Conservation (phyloP, 2,888 invertebrate species). For the Panopea generosa region DNA sequence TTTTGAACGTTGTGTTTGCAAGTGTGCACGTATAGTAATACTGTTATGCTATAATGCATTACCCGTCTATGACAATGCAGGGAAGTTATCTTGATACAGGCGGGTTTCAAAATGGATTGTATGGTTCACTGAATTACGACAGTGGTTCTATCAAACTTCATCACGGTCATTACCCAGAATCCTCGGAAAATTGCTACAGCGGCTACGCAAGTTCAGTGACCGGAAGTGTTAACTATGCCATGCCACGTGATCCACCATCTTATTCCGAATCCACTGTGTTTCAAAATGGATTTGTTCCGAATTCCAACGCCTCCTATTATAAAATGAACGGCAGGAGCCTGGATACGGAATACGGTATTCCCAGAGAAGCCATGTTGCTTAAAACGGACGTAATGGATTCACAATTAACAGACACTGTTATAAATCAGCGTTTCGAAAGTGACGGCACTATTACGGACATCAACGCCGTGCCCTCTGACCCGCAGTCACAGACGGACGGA, state of each 20-base stretch:
- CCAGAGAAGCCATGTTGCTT: slow-evolving; percentile 60
- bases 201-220: slow-evolving; percentile 60
- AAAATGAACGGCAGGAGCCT: slow-evolving; percentile 51
- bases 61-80: slow-evolving; percentile 63
- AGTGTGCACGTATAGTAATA: slow-evolving; percentile 17
- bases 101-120: slow-evolving; percentile 70
- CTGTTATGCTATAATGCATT: slow-evolving; percentile 56
- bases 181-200: slow-evolving; percentile 68
- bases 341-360: slow-evolving; percentile 59
- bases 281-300: slow-evolving; percentile 68
- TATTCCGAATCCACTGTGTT: slow-evolving; percentile 73
- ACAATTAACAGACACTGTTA: slow-evolving; percentile 43
- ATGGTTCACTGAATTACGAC: slow-evolving; percentile 70
- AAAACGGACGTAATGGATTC: slow-evolving; percentile 66
- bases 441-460: slow-evolving; percentile 53
- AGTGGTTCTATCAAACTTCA: slow-evolving; percentile 69
- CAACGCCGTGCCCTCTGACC: slow-evolving; percentile 42
- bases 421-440: slow-evolving; percentile 55
- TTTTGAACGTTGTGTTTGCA: slow-evolving; percentile 10
- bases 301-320: slow-evolving; percentile 66
- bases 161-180: slow-evolving; percentile 71
- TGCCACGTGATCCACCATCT: slow-evolving; percentile 70
- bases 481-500: slow-evolving; percentile 20
- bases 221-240: slow-evolving; percentile 53
- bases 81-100: slow-evolving; percentile 66